Base-by-base conservation (phyloP, 2,888 invertebrate genomes). In the Acrobeloides nanus region DNA sequence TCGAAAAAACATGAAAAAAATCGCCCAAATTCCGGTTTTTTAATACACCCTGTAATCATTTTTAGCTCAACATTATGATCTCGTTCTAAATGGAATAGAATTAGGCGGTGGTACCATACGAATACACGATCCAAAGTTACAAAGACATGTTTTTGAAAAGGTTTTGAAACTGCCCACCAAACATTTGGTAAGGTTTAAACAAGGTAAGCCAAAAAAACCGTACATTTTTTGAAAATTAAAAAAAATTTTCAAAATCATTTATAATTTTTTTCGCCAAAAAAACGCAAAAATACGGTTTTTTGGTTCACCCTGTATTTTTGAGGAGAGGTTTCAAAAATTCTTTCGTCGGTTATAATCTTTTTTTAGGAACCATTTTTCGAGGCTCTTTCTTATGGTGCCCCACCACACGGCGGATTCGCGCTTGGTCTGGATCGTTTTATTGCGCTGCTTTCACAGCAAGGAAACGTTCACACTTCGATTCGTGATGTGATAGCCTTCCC, bases 401-500 rank as follows among this genome's bases (percentile, higher is more conserved):
- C 97, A 0, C 97, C 97, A 0, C 97, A 99, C 77, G 97, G 89
- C 12, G 97, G 97, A 7, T 89, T 99, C 68, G 97, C 97, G 0
- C 74, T 97, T 44, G 87, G 87, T 2, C 49, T 74, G 20, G 73
- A 73, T 45, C 46, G 73, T 26, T 66, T 61, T 44, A 48, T 65
- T 6, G 59, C 66, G 1, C 38, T 64, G 26, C 46, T 69, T 25
- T 51, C 57, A 7, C 54, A 55, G 0, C 46, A 59, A 37, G 66
- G 64, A 15, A 53, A 61, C 47, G 52, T 61, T n/a, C 37, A 34
- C 10, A 17, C 39, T 29, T 55, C 85, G 53, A 92, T 97, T 63
- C 81, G 89, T 61, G 92, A 90, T 76, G 93, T 95, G 0, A 95
- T 97, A 66, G 95, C 97, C 15, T 97, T 97, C 76, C 97, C 97